A percentile compares a stretch with the other conserved stretches of the same genome.
phyloP scores from a whole-genome alignment of 1,140 invertebrate genomes.

The Theocolax elegans region DNA sequence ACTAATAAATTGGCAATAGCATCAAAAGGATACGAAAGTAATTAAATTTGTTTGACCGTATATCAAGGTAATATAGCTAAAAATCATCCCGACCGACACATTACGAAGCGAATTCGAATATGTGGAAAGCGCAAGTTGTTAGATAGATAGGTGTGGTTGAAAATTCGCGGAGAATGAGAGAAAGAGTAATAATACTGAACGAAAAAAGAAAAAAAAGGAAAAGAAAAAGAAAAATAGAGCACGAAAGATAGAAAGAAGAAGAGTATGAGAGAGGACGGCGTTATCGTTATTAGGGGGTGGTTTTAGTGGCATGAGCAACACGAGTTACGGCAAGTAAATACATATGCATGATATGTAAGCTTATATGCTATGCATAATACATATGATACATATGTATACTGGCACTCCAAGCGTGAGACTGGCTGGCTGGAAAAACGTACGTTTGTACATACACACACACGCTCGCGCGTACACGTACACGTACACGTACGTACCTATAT shows the following conservation, averaged over 20 bases:
- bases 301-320: slow-evolving; percentile 52
- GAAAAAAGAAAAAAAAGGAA: slow-evolving; percentile 1
- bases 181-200: slow-evolving; percentile 10
- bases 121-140: neutral
- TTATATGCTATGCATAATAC: slow-evolving; percentile 37
- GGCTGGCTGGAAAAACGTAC: slow-evolving; percentile 51
- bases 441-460: slow-evolving; percentile 50
- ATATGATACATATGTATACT: slow-evolving; percentile 51
- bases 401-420: slow-evolving; percentile 63
- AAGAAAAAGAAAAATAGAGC: neutral
- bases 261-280: slow-evolving; percentile 16
- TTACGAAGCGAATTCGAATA: neutral
- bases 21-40: too few species aligned
- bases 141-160: neutral
- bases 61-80: too few species aligned
- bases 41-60: neutral
- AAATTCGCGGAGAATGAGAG: slow-evolving; percentile 20
- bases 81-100: too few species aligned
- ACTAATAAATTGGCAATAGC: too few species aligned
- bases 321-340: slow-evolving; percentile 38
- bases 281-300: slow-evolving; percentile 48
- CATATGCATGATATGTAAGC: slow-evolving; percentile 38
- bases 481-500: slow-evolving; percentile 45
- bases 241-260: neutral
- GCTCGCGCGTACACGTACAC: slow-evolving; percentile 37